Conservation (phyloP, 2,113 vertebrate species). For the Sinosuthora webbiana region DNA sequence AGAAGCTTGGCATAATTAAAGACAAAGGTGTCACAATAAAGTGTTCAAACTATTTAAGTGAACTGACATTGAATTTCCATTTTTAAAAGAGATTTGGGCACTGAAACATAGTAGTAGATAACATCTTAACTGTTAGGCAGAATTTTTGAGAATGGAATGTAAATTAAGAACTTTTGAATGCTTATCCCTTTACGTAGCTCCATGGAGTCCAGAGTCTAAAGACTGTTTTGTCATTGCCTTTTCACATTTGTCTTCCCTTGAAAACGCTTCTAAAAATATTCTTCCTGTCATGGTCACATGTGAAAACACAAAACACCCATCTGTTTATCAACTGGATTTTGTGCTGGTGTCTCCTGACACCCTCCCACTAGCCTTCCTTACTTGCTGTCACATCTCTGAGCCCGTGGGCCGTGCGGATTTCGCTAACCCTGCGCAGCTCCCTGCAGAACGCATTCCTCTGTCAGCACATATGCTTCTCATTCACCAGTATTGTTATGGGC, state of each 20-base stretch:
- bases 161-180: neutral
- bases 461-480: conserved; percentile 64
- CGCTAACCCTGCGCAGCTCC: neutral
- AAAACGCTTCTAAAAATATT: neutral
- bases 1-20: neutral
- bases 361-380: neutral
- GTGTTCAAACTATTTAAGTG: neutral
- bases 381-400: neutral
- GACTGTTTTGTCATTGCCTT: neutral
- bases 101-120: neutral
- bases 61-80: neutral
- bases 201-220: neutral
- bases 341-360: neutral
- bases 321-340: neutral
- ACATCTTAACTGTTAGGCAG: neutral
- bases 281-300: neutral
- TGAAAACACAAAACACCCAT: neutral
- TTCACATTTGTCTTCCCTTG: neutral
- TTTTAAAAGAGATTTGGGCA: neutral
- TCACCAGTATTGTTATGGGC: conserved; percentile 15
- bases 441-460: neutral
- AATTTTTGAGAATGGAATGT: neutral
- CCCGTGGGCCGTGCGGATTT: neutral
- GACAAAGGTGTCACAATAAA: neutral
- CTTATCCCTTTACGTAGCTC: neutral